These are phyloP conservation scores for Aphaenogaster rudis DNA, from an alignment of 1,140 invertebrate species.

Conservation along the genomic window DNA sequence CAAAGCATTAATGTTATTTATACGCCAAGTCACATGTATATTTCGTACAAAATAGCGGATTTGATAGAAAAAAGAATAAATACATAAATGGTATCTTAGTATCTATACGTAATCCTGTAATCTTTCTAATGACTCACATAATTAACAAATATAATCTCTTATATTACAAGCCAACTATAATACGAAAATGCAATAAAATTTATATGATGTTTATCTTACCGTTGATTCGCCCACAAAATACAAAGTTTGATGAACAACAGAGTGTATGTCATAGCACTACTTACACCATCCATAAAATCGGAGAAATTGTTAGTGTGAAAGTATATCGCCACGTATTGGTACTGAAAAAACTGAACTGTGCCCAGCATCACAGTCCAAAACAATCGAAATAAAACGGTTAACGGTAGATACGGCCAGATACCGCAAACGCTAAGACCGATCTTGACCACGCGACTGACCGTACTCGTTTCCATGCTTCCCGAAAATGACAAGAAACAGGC, in stretches of 20 bases:
- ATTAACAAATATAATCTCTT: neutral
- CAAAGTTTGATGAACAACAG: constrained; percentile 56
- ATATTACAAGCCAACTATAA: neutral
- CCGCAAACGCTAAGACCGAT: constrained; percentile 22
- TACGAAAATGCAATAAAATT: neutral
- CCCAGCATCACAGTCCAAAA: neutral
- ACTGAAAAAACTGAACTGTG: constrained; percentile 41
- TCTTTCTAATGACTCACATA: neutral
- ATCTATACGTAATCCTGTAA: neutral
- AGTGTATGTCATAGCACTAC: constrained; percentile 39
- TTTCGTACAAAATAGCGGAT: neutral
- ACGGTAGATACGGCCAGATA: constrained; percentile 40
- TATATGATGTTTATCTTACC: constrained; percentile 32
- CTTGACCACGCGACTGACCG: constrained; percentile 20
- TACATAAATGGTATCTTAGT: neutral
- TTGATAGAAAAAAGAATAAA: neutral
- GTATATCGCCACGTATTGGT: constrained; percentile 40
- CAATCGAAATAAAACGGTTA: neutral
- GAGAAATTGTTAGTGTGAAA: neutral
- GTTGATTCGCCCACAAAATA: constrained; percentile 59
- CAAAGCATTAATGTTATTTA: neutral
- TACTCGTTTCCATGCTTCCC: constrained; percentile 21
- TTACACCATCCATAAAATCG: constrained; percentile 59
- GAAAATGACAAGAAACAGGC: neutral
- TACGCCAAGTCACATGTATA: neutral